phyloP scores from a whole-genome alignment of 2,888 invertebrate species.

The Dioctria linearis region DNA sequence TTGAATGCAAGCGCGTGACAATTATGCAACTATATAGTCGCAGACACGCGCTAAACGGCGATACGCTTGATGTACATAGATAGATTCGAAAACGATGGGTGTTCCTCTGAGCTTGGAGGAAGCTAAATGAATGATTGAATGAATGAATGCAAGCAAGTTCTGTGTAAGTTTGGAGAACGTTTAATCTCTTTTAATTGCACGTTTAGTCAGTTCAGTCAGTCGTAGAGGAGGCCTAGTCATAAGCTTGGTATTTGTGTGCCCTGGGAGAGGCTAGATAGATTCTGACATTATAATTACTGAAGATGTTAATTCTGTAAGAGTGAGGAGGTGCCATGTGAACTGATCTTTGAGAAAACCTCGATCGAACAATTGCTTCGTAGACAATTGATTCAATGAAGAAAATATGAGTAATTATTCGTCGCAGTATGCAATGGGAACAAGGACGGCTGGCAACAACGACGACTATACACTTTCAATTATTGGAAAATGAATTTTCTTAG shows the following conservation, averaged over 20 bases:
- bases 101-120: not conserved
- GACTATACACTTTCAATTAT: not conserved
- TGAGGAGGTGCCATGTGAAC: conserved; percentile 44
- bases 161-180: not conserved
- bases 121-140: not conserved
- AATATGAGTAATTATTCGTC: conserved; percentile 33
- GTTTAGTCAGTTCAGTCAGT: not conserved
- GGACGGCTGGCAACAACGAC: not conserved
- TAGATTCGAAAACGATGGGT: not conserved
- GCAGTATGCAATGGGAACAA: conserved; percentile 33
- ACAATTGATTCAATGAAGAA: conserved; percentile 27
- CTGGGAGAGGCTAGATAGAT: conserved; percentile 21
- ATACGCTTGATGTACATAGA: not conserved
- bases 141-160: conserved; percentile 18
- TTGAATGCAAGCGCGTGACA: conserved; percentile 27
- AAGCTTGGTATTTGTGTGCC: conserved; percentile 28
- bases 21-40: conserved; percentile 17
- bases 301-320: conserved; percentile 27
- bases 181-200: not conserved
- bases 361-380: conserved; percentile 41
- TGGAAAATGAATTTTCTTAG: not conserved
- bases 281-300: conserved; percentile 38
- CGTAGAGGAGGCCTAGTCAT: not conserved
- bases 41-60: not conserved
- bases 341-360: conserved; percentile 19